Evolutionary conservation across 2,888 invertebrate genomes (phyloP).

Genomic region (Hirtodrosophila alboralis): DNA sequence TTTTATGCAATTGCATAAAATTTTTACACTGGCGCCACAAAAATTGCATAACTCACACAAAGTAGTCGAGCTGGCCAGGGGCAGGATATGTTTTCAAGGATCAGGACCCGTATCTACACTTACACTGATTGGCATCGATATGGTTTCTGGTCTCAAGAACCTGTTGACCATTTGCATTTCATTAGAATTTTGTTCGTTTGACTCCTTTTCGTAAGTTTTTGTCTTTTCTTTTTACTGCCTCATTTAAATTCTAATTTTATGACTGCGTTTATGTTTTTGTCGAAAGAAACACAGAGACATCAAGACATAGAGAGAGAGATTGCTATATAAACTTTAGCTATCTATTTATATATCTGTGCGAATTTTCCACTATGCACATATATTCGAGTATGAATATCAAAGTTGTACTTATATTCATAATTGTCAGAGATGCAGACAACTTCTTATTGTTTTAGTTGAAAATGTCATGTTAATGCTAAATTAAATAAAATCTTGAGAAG

Average conservation of each 20-base stretch:
- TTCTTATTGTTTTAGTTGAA: conserved; percentile 11
- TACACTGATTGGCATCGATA: conserved; percentile 72
- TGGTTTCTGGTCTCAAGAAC: conserved; percentile 45
- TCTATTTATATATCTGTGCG: conserved; percentile 52
- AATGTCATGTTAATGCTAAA: conserved; percentile 38
- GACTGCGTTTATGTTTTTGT: conserved; percentile 70
- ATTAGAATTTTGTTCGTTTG: conserved; percentile 60
- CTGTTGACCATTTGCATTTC: conserved; percentile 83
- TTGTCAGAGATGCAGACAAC: conserved; percentile 36
- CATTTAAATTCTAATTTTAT: conserved; percentile 81
- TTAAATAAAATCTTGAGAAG: conserved; percentile 1
- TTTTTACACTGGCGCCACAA: conserved; percentile 70
- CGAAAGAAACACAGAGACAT: conserved; percentile 53
- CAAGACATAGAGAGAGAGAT: conserved; percentile 6
- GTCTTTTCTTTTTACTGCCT: conserved; percentile 55
- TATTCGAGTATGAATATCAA: conserved; percentile 51
- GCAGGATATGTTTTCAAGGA: conserved; percentile 1
- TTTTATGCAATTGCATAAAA: conserved; percentile 71
- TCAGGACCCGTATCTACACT: conserved; percentile 44
- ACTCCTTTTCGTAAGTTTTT: conserved; percentile 34
- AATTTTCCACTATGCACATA: conserved; percentile 47
- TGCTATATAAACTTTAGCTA: conserved; percentile 39
- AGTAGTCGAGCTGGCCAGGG: conserved; percentile 34
- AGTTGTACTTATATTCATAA: conserved; percentile 62
- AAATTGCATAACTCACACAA: conserved; percentile 74